phyloP scores from a whole-genome alignment of 2,888 invertebrate genomes.

The Heliconius sara region DNA sequence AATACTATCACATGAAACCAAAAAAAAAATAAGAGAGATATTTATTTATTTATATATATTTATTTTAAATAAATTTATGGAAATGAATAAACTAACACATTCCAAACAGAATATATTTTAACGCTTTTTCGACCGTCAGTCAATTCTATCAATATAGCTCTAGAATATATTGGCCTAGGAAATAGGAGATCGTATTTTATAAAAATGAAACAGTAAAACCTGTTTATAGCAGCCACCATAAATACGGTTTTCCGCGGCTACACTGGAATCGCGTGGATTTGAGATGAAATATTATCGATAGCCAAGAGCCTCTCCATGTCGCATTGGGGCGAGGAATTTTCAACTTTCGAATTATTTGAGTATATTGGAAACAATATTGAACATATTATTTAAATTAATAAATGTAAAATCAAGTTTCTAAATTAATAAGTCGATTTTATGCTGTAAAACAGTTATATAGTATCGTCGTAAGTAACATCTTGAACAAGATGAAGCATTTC shows the following conservation, averaged over 20 bases:
- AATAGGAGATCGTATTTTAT: conserved; percentile 13
- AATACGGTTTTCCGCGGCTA: conserved; percentile 27
- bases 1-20: no score
- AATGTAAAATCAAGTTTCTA: not conserved
- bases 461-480: not conserved
- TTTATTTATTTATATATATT: no score
- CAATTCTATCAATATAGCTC: not conserved
- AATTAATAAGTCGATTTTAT: not conserved
- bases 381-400: conserved; percentile 1
- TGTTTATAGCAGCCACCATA: conserved; percentile 23
- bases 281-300: conserved; percentile 35
- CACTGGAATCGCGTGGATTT: conserved; percentile 30
- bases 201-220: conserved; percentile 27
- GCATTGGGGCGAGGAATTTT: conserved; percentile 29
- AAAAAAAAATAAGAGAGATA: not conserved
- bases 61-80: no score
- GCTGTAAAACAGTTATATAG: no score
- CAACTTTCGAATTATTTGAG: conserved; percentile 15
- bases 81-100: no score
- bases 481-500: no score
- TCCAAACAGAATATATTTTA: not conserved
- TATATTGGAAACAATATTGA: conserved; percentile 20
- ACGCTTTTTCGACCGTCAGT: not conserved
- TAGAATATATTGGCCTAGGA: conserved; percentile 15
- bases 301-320: conserved; percentile 30